Evolutionary conservation across 2,797 vertebrate genomes (phyloP).

Genomic region (Trematomus bernacchii): DNA sequence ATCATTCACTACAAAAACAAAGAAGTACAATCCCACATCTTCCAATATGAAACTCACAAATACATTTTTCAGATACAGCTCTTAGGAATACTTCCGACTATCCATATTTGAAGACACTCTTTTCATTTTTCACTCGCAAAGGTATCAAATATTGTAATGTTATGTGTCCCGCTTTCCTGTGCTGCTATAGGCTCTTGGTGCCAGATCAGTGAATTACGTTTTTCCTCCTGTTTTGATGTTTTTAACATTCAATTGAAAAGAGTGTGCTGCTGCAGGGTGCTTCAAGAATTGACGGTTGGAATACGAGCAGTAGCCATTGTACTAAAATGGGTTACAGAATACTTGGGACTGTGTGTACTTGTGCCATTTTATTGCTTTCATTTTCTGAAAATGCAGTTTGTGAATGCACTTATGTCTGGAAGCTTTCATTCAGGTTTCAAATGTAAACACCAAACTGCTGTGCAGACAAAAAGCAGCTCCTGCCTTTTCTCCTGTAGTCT

Average conservation of each 20-base stretch:
- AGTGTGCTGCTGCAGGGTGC: constrained; percentile 23
- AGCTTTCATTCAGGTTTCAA: not conserved
- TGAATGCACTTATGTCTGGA: not conserved
- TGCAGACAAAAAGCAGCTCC: not conserved
- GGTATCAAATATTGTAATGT: not conserved
- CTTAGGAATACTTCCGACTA: not conserved
- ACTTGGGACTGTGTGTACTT: not conserved
- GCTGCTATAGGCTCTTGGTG: constrained; percentile 2
- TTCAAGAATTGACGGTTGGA: constrained; percentile 26
- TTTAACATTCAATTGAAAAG: not conserved
- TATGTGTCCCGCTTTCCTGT: constrained; percentile 11
- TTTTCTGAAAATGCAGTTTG: not conserved
- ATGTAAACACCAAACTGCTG: not conserved
- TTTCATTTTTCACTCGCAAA: not conserved
- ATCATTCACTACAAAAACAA: constrained; percentile 1
- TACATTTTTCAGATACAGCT: not conserved
- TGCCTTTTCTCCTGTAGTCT: not conserved
- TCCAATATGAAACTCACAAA: not conserved
- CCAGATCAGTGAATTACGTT: not conserved
- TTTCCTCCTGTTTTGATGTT: not conserved
- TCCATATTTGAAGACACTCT: not conserved
- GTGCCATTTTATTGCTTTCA: not conserved
- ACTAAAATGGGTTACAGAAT: constrained; percentile 14
- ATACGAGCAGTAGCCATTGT: constrained; percentile 15
- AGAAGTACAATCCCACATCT: not conserved